Percentiles rank a stretch among this genome's conserved stretches.
phyloP scores from a whole-genome alignment of 2,113 vertebrate genomes.

The Psammodynastes pulverulentus region DNA sequence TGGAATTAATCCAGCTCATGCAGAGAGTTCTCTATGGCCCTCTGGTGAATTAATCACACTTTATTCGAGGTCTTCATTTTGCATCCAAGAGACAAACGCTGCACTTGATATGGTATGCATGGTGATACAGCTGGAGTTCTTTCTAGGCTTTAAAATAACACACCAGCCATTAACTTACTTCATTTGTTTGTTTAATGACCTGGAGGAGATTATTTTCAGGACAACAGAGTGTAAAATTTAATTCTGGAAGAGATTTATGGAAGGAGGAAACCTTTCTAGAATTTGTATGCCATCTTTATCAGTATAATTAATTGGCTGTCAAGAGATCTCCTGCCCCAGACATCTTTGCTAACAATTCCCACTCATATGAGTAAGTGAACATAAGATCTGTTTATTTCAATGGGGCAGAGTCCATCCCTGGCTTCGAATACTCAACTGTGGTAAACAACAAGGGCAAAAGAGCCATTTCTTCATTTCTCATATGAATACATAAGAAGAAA shows the following conservation, averaged over 20 bases:
- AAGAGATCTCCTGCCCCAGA: conserved; percentile 18
- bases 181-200: conserved; percentile 50
- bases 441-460: not conserved
- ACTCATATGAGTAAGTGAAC: not conserved
- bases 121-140: not conserved
- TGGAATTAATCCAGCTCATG: conserved; percentile 32
- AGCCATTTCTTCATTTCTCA: not conserved
- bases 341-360: conserved; percentile 26
- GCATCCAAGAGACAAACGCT: conserved; percentile 17
- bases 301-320: conserved; percentile 32
- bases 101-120: not conserved
- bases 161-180: conserved; percentile 25
- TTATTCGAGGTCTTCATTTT: conserved; percentile 32
- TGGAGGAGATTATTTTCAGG: conserved; percentile 52
- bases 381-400: not conserved
- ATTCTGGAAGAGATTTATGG: conserved; percentile 48
- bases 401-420: not conserved
- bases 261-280: conserved; percentile 25
- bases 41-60: conserved; percentile 22
- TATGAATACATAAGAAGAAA: not conserved
- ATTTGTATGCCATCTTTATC: conserved; percentile 25
- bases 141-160: conserved; percentile 33
- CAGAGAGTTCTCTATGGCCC: conserved; percentile 28
- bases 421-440: not conserved
- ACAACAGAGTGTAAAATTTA: conserved; percentile 48